Base-by-base conservation (phyloP, 2,888 invertebrate species). In the Pherbina coryleti region DNA sequence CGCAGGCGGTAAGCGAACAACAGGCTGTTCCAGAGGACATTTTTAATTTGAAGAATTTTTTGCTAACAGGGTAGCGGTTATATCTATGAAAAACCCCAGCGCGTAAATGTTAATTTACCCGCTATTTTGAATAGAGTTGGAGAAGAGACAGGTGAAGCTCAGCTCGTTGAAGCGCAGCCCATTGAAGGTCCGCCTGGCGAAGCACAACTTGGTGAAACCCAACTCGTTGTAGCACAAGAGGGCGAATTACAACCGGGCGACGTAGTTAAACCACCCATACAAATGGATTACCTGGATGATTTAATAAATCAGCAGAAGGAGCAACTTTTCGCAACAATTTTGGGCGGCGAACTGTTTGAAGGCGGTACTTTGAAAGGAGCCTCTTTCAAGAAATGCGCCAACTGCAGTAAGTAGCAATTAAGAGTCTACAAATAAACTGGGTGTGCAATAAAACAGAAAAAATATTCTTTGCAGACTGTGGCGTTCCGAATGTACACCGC, bases 401-500 rank as follows among this genome's bases (percentile, higher is more conserved):
- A 81, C 57, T 88, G 88, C 81, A 84, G 88, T 88, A 82, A 89
- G 89, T 44, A 44, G 14, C 44, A 44, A 44, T 44, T 14, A 44
- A 11, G 11, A 88, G 17, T 25, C 5, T 28, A 25, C 17, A 19
- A 31, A 44, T 11, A 44, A 11, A 44, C 44, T 11, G 44, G 44
- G 44, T 44, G 44, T 44, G 4, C 11, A 44, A 11, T 2, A 2
- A 14, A 44, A 44, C 11, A 11, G 4, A 11, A 1, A 11, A 44
- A 44, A 11, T 44, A n/a, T n/a, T 34, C 3, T 8, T 25, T 77
- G 7, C 79, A 89, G 89, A 84, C 81, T 89, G 89, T 78, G 89
- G 89, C 25, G 84, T 89, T 3, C 88, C 87, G 37, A 89, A 89
- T 79, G 82, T 85, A 57, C 87, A 89, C 83, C 86, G 89, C 80